A percentile compares a stretch with the other conserved stretches of the same genome.
Conservation (phyloP, 2,888 invertebrate species). For the Glyphotaelius pellucidus region DNA sequence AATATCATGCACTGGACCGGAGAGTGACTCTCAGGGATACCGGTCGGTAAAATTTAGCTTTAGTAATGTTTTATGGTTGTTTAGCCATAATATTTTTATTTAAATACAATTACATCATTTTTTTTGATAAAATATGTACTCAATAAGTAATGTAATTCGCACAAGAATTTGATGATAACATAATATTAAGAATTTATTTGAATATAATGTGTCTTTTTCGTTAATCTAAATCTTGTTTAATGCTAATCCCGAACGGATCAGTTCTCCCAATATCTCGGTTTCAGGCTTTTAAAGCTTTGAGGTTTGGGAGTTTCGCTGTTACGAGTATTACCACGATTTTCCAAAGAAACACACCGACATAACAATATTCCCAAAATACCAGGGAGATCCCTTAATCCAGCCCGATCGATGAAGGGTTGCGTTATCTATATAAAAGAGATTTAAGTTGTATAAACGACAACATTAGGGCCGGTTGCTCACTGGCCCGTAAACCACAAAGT, state of each 20-base stretch:
- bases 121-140: too few relatives aligned
- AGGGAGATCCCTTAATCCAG: not conserved
- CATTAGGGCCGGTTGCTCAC: constrained; percentile 2
- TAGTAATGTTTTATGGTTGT: too few relatives aligned
- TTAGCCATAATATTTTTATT: too few relatives aligned
- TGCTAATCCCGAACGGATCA: not conserved
- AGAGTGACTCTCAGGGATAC: too few relatives aligned
- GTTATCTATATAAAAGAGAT: not conserved
- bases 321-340: not conserved
- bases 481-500: not conserved
- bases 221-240: not conserved
- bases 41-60: too few relatives aligned
- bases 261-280: not conserved
- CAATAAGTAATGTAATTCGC: too few relatives aligned
- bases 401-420: not conserved
- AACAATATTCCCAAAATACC: not conserved
- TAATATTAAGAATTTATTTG: not conserved
- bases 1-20: too few relatives aligned
- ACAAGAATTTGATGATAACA: too few relatives aligned
- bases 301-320: not conserved
- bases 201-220: not conserved
- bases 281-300: not conserved
- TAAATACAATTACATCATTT: too few relatives aligned
- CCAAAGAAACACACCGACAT: not conserved
- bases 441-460: not conserved